Base-by-base conservation (phyloP, 1,140 invertebrate species). In the Cherax quadricarinatus region DNA sequence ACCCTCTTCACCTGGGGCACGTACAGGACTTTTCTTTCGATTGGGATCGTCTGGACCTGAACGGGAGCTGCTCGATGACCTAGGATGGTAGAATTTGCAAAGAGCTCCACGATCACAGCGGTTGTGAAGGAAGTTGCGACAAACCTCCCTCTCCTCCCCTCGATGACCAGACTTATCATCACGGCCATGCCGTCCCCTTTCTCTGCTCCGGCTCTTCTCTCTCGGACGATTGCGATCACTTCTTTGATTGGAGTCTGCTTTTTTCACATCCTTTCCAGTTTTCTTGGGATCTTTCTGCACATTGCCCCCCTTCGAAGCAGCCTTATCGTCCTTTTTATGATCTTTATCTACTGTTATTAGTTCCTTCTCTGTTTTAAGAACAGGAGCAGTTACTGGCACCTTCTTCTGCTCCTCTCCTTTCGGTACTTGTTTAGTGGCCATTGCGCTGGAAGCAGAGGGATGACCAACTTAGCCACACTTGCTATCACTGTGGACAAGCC, bases 91-190 rank as follows among this genome's bases (percentile, higher is more conserved):
- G 95, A 96, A 96, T 93, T 96, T 96, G 94, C 96, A 96, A 86
- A 95, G 94, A 14, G 94, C 94, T 21, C 94, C 95, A 49, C 96
- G 95, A 78, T 95, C 94, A 94, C 97, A 98, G 79, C 96, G 96
- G 3, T 97, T 97, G 94, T 97, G 97, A 41, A 97, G 95, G 94
- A 96, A 97, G 94, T 98, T 97, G 94, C 97, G 86, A 53, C 86
- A 88, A 21, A 88, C 75, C 75, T 88, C 86, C 10, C 48, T 78
- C 51, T 88, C 86, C 75, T 88, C 49, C 75, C 48, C 57, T n/a
- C 78, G 73, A 24, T 78, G 86, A 75, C 70, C 49, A 49, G 62
- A 24, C 41, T 51, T 70, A 53, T 87, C 86, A 73, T 78, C 49
- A 21, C 73, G 86, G 86, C 24, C 49, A 73, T 79, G 75, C 21